Conservation (phyloP, 2,888 invertebrate genomes). For the Chymomyza fuscimana region DNA sequence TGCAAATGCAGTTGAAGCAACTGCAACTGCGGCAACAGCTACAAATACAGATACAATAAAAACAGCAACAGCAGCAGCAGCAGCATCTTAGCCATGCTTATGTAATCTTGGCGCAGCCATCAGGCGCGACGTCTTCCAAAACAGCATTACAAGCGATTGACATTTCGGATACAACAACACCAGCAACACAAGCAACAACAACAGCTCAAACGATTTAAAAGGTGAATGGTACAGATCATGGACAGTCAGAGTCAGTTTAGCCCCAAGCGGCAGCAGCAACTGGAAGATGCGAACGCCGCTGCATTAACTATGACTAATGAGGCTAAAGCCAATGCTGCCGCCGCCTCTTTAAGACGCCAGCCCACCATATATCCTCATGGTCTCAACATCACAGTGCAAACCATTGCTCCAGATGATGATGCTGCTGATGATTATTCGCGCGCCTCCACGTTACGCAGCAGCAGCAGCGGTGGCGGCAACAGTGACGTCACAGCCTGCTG, state of each 20-base stretch:
- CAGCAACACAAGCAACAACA: conserved; percentile 21
- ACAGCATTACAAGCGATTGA: conserved; percentile 37
- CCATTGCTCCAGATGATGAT: conserved; percentile 42
- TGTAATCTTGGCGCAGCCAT: conserved; percentile 37
- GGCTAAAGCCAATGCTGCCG: not conserved
- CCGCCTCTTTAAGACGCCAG: conserved; percentile 59
- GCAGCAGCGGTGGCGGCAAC: conserved; percentile 26
- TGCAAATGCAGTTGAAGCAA: conserved; percentile 3
- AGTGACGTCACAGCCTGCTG: conserved; percentile 35
- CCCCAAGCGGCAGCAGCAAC: conserved; percentile 34
- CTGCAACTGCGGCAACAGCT: conserved; percentile 1
- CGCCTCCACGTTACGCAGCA: conserved; percentile 61
- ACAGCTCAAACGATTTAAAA: conserved; percentile 16
- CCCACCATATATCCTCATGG: conserved; percentile 76
- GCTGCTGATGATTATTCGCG: conserved; percentile 54
- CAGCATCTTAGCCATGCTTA: conserved; percentile 33
- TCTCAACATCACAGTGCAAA: conserved; percentile 71
- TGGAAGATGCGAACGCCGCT: conserved; percentile 38
- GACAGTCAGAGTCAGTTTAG: conserved; percentile 14
- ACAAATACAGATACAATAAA: conserved; percentile 1
- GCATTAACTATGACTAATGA: not conserved
- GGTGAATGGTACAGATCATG: conserved; percentile 40
- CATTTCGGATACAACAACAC: conserved; percentile 41
- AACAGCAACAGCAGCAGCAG: not conserved
- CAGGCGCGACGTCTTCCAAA: conserved; percentile 1